Base-by-base conservation (phyloP, 2,888 invertebrate genomes). In the Tipula vernalis region DNA sequence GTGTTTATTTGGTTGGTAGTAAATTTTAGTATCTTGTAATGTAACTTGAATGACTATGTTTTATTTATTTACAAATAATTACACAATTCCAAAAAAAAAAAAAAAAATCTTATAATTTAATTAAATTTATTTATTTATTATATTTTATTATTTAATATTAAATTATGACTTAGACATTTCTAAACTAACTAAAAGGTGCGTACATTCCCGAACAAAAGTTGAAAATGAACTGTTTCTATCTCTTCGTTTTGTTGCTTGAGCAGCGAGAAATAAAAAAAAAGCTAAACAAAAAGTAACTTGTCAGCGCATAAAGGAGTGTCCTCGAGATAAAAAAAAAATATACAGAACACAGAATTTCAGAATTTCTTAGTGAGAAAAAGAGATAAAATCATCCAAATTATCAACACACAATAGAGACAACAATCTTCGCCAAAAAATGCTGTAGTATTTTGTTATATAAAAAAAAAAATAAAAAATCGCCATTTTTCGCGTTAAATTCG, bases 171-270 rank as follows among this genome's bases (percentile, higher is more conserved):
- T 87, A 88, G 88, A 88, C 88, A 88, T 89, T 83, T 87, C 89
- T 88, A 87, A 87, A 86, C 88, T 88, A 88, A 87, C 88, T 88
- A 88, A 87, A 86, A 87, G 47, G 83, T 87, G 88, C 87, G 88
- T 88, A 88, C 88, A 88, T 88, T 88, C 88, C 88, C 88, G 88
- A 86, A 88, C 88, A 88, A 88, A 87, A 88, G 88, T 88, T 88
- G 88, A 88, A 88, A 87, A 88, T 88, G 88, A 88, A 88, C 88
- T 89, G 41, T 39, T 39, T 84, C 84, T 15, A 10, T 84, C 71
- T 71, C 71, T n/a, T 6, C 71, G 71, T 28, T 71, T 8, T 71
- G 71, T 71, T 71, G 10, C 28, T 71, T 71, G 18, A 71, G 28
- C 6, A 28, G 28, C 71, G 10, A 71, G n/a, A 57, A 57, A 71